Evolutionary conservation across 2,113 vertebrate species (phyloP).

Genomic region (Mobula hypostoma): DNA sequence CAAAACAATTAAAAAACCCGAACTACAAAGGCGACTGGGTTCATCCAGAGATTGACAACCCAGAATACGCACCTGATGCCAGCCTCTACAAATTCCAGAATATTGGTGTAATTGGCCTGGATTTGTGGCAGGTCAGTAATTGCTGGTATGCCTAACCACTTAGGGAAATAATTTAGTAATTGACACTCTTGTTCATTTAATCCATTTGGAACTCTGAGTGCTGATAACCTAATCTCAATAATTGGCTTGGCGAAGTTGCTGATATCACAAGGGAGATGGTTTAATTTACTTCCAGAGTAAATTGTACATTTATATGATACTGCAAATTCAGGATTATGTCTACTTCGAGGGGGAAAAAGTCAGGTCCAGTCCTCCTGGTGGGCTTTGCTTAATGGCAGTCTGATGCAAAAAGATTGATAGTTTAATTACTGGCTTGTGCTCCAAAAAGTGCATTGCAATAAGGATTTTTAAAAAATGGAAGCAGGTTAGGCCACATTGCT

Average conservation of each 20-base stretch:
- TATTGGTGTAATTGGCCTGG: conserved; percentile 67
- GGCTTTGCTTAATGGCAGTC: not conserved
- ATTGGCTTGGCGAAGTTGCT: not conserved
- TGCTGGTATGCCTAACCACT: not conserved
- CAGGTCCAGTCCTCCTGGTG: not conserved
- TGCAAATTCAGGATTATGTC: not conserved
- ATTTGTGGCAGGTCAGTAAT: conserved; percentile 74
- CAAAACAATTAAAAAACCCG: conserved; percentile 66
- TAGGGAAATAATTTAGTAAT: not conserved
- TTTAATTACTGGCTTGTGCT: not conserved
- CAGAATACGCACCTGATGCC: conserved; percentile 55
- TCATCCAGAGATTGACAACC: conserved; percentile 68
- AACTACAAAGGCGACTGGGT: conserved; percentile 70
- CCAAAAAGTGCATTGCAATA: too few species aligned
- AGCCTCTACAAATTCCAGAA: conserved; percentile 68
- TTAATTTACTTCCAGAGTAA: not conserved
- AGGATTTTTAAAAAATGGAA: too few species aligned
- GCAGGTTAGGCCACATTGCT: too few species aligned
- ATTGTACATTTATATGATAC: not conserved
- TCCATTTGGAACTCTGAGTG: not conserved
- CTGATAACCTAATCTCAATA: not conserved
- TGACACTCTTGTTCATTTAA: not conserved
- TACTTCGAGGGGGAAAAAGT: not conserved
- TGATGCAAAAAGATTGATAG: not conserved
- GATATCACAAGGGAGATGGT: not conserved